Base-by-base conservation (phyloP, 1,140 invertebrate genomes). In the Geopemphigus sp. region DNA sequence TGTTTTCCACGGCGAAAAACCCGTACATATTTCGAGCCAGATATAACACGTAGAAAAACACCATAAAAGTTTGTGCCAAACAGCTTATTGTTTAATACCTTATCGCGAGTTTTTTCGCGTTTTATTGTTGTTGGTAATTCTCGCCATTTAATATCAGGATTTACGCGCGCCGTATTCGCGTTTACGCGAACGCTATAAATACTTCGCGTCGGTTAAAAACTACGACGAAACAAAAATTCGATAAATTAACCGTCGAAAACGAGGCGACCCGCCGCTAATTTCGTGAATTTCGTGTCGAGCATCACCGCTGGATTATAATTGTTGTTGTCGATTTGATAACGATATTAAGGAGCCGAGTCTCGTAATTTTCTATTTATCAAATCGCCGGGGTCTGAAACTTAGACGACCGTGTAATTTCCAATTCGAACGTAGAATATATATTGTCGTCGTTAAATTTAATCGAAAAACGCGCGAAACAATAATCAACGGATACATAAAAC, bases 41-140 rank as follows among this genome's bases (percentile, higher is more conserved):
- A 50, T 68, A 22, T 68, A 68, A 47, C 45, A 39, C 29, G 2
- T 24, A 26, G 6, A 50, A 47, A 68, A 68, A 68, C 24, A 24
- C 15, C 50, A 26, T 4, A 39, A 68, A 68, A 68, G 66, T 68
- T 50, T 17, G 39, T 68, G 22, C 66, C 66, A 50, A n/a, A 68
- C 22, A 26, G 22, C 22, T 68, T 68, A 68, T 68, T 68, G 22
- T 68, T 26, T 24, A 26, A 68, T 50, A 50, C 45, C 66, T 24
- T 17, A 50, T 26, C 26, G 22, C 50, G 24, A 50, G 66, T 68
- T 50, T 68, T 66, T 68, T 68, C 47, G n/a, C 47, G 5, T 45
- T 22, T 68, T 47, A 68, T 50, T 50, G 22, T 17, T 68, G 66
- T 68, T 26, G 66, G 66, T 50, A 68, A 47, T 68, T 47, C 22